Conservation (phyloP, 2,113 vertebrate species). For the rabbit (Oryctolagus cuniculus) region DNA sequence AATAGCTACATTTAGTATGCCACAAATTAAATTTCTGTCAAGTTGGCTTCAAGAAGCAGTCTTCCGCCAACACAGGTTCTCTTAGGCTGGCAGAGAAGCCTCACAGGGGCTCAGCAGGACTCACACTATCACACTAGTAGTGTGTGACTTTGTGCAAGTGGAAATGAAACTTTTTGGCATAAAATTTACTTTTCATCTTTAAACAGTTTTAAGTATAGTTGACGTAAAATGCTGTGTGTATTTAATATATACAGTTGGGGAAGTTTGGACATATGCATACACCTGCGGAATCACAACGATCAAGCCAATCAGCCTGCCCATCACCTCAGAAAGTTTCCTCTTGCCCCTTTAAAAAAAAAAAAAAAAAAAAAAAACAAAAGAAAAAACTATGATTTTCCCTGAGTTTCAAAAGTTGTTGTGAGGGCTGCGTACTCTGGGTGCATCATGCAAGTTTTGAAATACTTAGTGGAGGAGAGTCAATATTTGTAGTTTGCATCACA, state of each 20-base stretch:
- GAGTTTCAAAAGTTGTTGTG: background rate
- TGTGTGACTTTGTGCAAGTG: background rate
- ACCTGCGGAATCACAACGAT: background rate
- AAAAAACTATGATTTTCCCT: background rate
- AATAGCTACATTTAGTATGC: slow-evolving; percentile 76
- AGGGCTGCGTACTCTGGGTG: background rate
- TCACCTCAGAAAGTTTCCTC: background rate
- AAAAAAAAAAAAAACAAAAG: background rate
- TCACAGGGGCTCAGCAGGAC: background rate
- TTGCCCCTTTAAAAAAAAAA: background rate
- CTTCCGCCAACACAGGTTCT: slow-evolving; percentile 52
- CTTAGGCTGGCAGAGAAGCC: slow-evolving; percentile 13
- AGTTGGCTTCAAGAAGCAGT: slow-evolving; percentile 59
- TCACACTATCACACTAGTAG: background rate
- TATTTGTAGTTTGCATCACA: background rate
- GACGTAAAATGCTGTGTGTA: background rate
- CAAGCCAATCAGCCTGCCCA: background rate
- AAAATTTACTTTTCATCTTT: background rate
- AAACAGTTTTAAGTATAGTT: background rate
- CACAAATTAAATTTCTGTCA: slow-evolving; percentile 83
- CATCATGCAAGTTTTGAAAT: background rate
- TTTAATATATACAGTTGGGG: background rate
- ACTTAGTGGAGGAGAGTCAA: background rate
- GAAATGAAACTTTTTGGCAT: slow-evolving; percentile 56
- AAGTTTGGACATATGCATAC: background rate